A percentile compares a stretch with the other conserved stretches of the same genome.
phyloP scores from a whole-genome alignment of 2,888 invertebrate genomes.

The Ceraclea dissimilis region DNA sequence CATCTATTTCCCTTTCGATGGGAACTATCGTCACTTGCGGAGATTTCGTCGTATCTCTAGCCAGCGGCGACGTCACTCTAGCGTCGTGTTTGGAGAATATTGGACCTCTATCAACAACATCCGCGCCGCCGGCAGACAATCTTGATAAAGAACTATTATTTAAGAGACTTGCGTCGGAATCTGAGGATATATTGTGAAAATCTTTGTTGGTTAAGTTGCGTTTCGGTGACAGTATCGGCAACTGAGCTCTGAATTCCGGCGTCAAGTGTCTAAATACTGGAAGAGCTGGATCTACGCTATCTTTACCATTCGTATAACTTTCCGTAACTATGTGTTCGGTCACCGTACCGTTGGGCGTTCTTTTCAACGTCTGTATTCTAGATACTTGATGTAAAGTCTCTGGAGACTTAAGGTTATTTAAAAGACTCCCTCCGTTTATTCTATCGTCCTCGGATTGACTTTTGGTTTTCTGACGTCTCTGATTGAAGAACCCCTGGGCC shows the following conservation, averaged over 20 bases:
- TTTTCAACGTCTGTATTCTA: constrained; percentile 11
- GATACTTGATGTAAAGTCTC: constrained; percentile 15
- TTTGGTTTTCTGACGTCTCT: constrained; percentile 48
- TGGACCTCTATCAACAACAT: constrained; percentile 20
- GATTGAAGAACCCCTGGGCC: constrained; percentile 76
- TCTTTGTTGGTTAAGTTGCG: constrained; percentile 30
- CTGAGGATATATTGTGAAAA: constrained; percentile 7
- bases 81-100: neutral
- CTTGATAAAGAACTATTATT: constrained; percentile 9
- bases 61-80: constrained; percentile 1
- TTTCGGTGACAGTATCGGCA: constrained; percentile 62
- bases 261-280: constrained; percentile 77
- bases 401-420: constrained; percentile 11
- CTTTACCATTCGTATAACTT: constrained; percentile 24
- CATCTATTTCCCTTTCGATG: constrained; percentile 10
- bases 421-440: constrained; percentile 11
- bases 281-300: constrained; percentile 44
- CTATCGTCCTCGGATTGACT: constrained; percentile 33
- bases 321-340: constrained; percentile 27
- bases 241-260: constrained; percentile 79
- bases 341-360: constrained; percentile 21
- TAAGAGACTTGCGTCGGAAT: constrained; percentile 10
- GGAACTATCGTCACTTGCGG: constrained; percentile 18
- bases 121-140: constrained; percentile 10
- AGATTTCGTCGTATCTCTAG: constrained; percentile 6